A percentile compares a stretch with the other conserved stretches of the same genome.
Evolutionary conservation across 2,888 invertebrate species (phyloP).

Genomic region (Rhagophthalmus giganteus): DNA sequence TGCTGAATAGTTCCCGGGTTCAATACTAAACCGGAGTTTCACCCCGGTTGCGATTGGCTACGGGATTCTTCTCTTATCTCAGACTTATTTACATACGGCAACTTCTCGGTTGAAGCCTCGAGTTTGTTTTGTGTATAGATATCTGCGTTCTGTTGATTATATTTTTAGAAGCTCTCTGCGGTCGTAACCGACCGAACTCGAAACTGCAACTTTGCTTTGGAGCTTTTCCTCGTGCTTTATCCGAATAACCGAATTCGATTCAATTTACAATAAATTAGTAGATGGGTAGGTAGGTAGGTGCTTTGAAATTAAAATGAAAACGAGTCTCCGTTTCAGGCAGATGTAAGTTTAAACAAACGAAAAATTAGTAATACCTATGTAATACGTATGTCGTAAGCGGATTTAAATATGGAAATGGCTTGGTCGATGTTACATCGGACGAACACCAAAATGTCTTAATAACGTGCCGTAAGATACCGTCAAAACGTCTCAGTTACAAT

Average conservation of each 20-base stretch:
- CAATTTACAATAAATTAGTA: too few relatives aligned
- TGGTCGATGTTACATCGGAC: too few relatives aligned
- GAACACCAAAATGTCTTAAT: too few relatives aligned
- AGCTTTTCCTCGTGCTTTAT: neutral
- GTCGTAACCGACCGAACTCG: constrained; percentile 19
- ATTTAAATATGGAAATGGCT: too few relatives aligned
- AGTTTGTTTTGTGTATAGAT: constrained; percentile 35
- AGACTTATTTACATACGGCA: constrained; percentile 49
- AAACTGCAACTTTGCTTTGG: constrained; percentile 11
- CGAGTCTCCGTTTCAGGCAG: too few relatives aligned
- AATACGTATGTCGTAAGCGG: too few relatives aligned
- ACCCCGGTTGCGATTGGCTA: constrained; percentile 53
- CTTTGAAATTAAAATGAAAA: too few relatives aligned
- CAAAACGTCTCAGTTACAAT: too few relatives aligned
- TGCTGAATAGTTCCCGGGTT: constrained; percentile 52
- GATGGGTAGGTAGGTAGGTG: too few relatives aligned
- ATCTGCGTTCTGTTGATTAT: constrained; percentile 35
- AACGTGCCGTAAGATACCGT: too few relatives aligned
- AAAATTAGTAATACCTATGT: too few relatives aligned
- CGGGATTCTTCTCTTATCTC: constrained; percentile 52
- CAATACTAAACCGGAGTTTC: constrained; percentile 51
- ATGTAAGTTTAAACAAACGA: too few relatives aligned
- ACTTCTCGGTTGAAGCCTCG: constrained; percentile 38
- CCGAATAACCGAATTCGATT: neutral
- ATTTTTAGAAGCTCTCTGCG: constrained; percentile 35